These are phyloP conservation scores for Thunnus thynnus DNA, from an alignment of 2,113 vertebrate species.

Conservation along the genomic window DNA sequence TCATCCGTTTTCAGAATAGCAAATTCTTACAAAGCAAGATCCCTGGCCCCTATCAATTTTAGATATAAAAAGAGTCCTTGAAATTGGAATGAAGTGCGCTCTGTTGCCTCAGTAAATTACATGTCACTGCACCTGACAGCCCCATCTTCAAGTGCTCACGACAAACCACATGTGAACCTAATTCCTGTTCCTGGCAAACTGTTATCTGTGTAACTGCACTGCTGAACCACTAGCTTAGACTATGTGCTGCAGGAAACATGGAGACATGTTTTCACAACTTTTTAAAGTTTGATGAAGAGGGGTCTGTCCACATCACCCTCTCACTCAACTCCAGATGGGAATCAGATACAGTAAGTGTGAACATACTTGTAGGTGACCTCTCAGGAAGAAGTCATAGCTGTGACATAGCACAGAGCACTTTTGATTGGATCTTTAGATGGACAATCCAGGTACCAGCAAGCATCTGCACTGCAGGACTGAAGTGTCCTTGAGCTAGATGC, in stretches of 20 bases:
- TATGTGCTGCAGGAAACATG: constrained; percentile 22
- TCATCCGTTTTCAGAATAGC: background rate
- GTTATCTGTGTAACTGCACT: background rate
- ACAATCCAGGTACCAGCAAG: constrained; percentile 19
- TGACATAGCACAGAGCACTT: constrained; percentile 21
- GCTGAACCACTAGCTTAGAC: constrained; percentile 15
- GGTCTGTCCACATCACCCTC: constrained; percentile 18
- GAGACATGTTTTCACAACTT: constrained; percentile 51
- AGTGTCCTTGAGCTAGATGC: constrained; percentile 17
- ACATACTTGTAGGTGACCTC: constrained; percentile 56
- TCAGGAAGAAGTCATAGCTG: constrained; percentile 2
- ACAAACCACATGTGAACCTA: constrained; percentile 29
- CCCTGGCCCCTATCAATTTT: background rate
- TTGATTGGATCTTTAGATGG: constrained; percentile 25
- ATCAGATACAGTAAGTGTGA: constrained; percentile 57
- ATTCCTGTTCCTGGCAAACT: background rate
- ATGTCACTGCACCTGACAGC: background rate
- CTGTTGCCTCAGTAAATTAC: constrained; percentile 3
- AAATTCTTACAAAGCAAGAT: background rate
- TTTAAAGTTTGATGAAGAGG: constrained; percentile 34
- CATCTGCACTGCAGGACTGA: constrained; percentile 22
- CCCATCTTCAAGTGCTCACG: constrained; percentile 2
- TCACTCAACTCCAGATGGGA: constrained; percentile 40
- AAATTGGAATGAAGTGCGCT: background rate
- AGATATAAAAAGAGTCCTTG: constrained; percentile 26